Conservation (phyloP, 2,888 invertebrate species). For the Cataglyphis cursor region DNA sequence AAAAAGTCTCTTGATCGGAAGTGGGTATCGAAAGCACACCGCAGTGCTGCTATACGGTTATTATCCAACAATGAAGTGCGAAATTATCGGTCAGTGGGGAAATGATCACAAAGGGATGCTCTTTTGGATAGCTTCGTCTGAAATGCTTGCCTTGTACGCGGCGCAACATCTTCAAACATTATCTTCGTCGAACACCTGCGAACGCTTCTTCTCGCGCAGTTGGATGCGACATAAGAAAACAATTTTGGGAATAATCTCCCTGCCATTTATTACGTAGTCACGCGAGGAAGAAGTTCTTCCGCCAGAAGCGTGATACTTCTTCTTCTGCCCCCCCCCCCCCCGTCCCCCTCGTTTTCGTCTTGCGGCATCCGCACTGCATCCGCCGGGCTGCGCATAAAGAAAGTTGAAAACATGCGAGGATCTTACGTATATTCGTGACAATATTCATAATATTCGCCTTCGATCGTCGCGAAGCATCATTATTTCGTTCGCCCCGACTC, state of each 20-base stretch:
- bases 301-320: slow-evolving; percentile 37
- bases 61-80: slow-evolving; percentile 73
- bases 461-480: slow-evolving; percentile 49
- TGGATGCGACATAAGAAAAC: slow-evolving; percentile 62
- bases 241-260: slow-evolving; percentile 56
- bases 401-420: slow-evolving; percentile 47
- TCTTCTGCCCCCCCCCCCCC: not conserved
- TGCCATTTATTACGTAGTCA: slow-evolving; percentile 63
- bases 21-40: slow-evolving; percentile 52
- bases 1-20: slow-evolving; percentile 49
- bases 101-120: slow-evolving; percentile 73
- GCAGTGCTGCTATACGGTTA: slow-evolving; percentile 66
- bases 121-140: slow-evolving; percentile 70
- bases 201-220: slow-evolving; percentile 59
- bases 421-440: slow-evolving; percentile 49
- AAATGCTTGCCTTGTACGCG: slow-evolving; percentile 55
- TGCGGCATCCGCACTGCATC: slow-evolving; percentile 41
- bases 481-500: slow-evolving; percentile 39
- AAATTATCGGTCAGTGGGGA: slow-evolving; percentile 74
- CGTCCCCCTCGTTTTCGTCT: slow-evolving; percentile 3
- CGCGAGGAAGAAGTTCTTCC: slow-evolving; percentile 63
- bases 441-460: slow-evolving; percentile 37
- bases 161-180: slow-evolving; percentile 69
- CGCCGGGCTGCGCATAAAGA: slow-evolving; percentile 42
- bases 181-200: slow-evolving; percentile 73